Evolutionary conservation across 2,888 invertebrate species (phyloP).

Genomic region (Phrixothrix hirtus): DNA sequence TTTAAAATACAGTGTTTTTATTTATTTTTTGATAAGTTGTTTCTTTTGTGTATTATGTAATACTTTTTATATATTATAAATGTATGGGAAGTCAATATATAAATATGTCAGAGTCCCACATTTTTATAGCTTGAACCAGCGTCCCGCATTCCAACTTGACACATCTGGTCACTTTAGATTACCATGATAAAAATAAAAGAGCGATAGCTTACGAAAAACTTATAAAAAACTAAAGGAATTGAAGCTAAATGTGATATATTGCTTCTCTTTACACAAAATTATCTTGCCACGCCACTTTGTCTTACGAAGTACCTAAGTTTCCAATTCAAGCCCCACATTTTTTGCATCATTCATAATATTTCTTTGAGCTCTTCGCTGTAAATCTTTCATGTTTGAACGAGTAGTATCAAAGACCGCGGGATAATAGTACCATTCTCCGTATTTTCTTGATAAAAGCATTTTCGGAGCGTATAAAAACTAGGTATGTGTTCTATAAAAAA

Average conservation of each 20-base stretch:
- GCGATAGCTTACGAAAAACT: neutral
- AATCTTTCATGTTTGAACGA: constrained; percentile 19
- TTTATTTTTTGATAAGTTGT: too few species aligned
- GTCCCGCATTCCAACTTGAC: too few species aligned
- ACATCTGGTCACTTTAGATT: too few species aligned
- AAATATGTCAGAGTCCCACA: too few species aligned
- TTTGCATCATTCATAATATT: constrained; percentile 18
- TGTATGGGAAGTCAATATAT: too few species aligned
- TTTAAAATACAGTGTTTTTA: too few species aligned
- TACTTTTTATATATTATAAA: too few species aligned
- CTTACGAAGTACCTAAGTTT: constrained; percentile 18
- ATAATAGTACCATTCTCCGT: neutral
- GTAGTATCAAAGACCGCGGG: constrained; percentile 18
- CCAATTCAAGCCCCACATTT: constrained; percentile 13
- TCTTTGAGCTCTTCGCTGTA: constrained; percentile 22
- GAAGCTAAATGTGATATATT: neutral
- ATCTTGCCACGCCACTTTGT: constrained; percentile 27
- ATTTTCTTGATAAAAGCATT: neutral
- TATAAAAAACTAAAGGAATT: neutral
- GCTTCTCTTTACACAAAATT: neutral
- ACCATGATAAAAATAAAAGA: neutral
- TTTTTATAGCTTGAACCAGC: too few species aligned
- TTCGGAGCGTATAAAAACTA: too few species aligned
- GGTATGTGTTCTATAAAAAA: too few species aligned
- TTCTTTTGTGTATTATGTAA: too few species aligned